Evolutionary conservation across 2,113 vertebrate genomes (phyloP), one percentile per base, ranked within the genome.

Genomic region (Pterocles gutturalis): DNA sequence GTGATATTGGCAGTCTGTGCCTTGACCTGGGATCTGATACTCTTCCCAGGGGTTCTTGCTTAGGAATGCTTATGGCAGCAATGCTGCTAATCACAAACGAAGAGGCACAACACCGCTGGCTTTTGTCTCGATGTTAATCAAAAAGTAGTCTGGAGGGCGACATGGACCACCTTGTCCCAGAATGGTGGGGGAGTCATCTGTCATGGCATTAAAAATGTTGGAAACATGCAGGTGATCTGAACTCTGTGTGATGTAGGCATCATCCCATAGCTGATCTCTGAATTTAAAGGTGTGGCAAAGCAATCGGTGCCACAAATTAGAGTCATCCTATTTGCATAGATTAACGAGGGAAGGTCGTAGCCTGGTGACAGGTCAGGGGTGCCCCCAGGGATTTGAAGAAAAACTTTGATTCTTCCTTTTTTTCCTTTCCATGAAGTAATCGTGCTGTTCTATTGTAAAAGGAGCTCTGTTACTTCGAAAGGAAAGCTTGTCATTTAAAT

Each of bases 401-500:
- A 97, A 98, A 98, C 97, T 98, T 98, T 98, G 98, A 98, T 98
- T 98, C 97, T 97, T 98, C 95, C 97, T 98, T 97, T 97, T 97
- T 92, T 91, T 89, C 94, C 90, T 92, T 97, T 87, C 97, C 94
- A 58, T 92, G 96, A 97, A 97, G 98, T 97, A 95, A 94, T 96
- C 98, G 89, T 93, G 98, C 98, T 98, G 98, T 98, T 98, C 98
- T 97, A 98, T 98, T 98, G 98, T 98, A 96, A 97, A 89, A 96
- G 92, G 95, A 97, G 98, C 98, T 96, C 98, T 97, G 95, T 98
- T 97, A 96, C 97, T 97, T 96, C 97, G 94, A 98, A 98, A 98
- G 97, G 97, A 92, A 97, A 97, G 96, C 98, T 98, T 98, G 98
- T 98, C 98, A 98, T 98, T 98, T 98, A 98, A 98, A 98, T 98